Conservation (phyloP, 2,113 vertebrate species). For the Raphicerus campestris region DNA sequence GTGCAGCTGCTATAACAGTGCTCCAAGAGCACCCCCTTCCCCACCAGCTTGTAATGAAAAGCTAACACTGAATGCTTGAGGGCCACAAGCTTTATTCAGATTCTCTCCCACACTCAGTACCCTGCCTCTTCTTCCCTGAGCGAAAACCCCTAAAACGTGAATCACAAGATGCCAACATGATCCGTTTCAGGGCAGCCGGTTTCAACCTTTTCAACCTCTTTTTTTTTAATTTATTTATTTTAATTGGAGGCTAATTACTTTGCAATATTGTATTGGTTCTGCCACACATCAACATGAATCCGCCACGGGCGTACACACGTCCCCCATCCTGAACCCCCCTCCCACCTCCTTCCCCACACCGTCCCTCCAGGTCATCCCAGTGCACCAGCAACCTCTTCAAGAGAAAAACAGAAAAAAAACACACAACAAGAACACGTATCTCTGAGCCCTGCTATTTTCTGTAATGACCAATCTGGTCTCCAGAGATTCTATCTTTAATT, state of each 20-base stretch:
- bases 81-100: background rate
- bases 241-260: too few relatives aligned
- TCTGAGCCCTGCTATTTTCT: background rate
- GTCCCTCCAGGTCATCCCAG: too few relatives aligned
- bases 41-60: too few relatives aligned
- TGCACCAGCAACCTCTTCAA: background rate
- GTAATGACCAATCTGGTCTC: background rate
- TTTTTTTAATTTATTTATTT: background rate
- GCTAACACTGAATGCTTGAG: rapidly evolving
- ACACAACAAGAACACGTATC: background rate
- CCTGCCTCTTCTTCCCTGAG: background rate
- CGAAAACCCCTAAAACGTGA: background rate
- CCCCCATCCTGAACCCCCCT: too few relatives aligned
- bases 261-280: too few relatives aligned
- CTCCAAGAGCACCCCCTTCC: rapidly evolving
- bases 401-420: background rate
- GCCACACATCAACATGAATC: too few relatives aligned
- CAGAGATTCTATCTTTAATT: background rate
- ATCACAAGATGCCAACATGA: background rate
- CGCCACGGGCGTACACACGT: rapidly evolving
- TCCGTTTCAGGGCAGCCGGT: background rate
- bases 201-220: background rate
- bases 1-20: rapidly evolving
- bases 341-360: too few relatives aligned
- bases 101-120: background rate